Evolutionary conservation across 2,113 vertebrate genomes (phyloP), one percentile per base, ranked within the genome.

Genomic region (Tetrao urogallus): DNA sequence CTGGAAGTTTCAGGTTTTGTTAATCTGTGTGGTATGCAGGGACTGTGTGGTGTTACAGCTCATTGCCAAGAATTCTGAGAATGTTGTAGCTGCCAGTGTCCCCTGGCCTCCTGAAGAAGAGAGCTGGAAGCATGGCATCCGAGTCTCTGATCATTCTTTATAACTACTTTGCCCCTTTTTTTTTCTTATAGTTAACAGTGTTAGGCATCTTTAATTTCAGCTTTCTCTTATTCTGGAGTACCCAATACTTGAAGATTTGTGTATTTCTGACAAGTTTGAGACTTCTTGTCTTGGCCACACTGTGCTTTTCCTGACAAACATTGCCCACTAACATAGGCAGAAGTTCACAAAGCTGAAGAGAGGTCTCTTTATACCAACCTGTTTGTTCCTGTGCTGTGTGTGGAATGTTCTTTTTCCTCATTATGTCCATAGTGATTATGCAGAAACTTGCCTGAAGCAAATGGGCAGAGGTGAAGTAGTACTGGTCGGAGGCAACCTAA

Each of bases 391-490:
- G 19, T 80, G 40, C 76, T 19, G 32, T 28, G 8, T 0, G 28
- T 81, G 66, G 86, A 89, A 86, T 75, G 65, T 92, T 86, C 42
- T 78, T 94, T 86, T 77, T 73, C 24, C 64, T 28, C 57, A 28
- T 71, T 84, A 42, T 8, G 47, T 84, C 77, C 65, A 56, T 25
- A 67, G 77, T 60, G 66, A 60, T 95, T 81, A 84, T 34, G 19
- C 42, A 93, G 89, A 86, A 93, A 71, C 30, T 77, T 93, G 73
- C 65, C 45, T 67, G 83, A 86, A 73, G 56, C 0, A 0, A 77
- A 63, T 45, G 76, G 72, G 48, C 76, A 88, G 80, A 80, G n/a
- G 47, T 89, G 70, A 84, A 84, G 34, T 86, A 86, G 56, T 64
- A 3, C 66, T 88, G 77, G 77, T 86, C 61, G 86, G 77, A 84